Evolutionary conservation across 2,888 invertebrate species (phyloP).

Genomic region (Caenorhabditis imperialis): DNA sequence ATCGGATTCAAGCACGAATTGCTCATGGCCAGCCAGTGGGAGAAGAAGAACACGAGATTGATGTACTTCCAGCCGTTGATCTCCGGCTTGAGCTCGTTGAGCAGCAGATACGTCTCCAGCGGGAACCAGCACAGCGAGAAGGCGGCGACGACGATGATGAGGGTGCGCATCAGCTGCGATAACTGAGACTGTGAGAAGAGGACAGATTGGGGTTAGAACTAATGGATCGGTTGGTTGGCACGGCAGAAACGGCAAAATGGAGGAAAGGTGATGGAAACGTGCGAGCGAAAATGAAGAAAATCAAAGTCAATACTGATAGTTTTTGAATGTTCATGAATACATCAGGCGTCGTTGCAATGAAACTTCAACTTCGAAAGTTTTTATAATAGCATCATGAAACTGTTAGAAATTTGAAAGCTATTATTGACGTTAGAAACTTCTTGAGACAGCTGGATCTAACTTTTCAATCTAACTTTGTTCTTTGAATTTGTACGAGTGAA

Average conservation of each 20-base stretch:
- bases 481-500: too few relatives aligned
- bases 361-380: too few relatives aligned
- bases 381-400: too few relatives aligned
- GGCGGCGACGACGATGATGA: constrained; percentile 79
- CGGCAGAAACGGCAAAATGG: too few relatives aligned
- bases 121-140: constrained; percentile 81
- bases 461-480: too few relatives aligned
- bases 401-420: too few relatives aligned
- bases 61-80: constrained; percentile 84
- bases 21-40: constrained; percentile 86
- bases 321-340: too few relatives aligned
- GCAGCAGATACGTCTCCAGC: constrained; percentile 79
- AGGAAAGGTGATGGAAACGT: neutral
- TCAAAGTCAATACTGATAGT: too few relatives aligned
- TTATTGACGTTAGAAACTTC: too few relatives aligned
- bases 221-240: too few relatives aligned
- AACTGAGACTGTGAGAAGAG: constrained; percentile 31
- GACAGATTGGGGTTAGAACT: constrained; percentile 15
- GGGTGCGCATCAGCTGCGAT: constrained; percentile 75
- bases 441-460: too few relatives aligned
- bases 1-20: constrained; percentile 92
- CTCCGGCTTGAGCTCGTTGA: constrained; percentile 71
- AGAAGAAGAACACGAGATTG: constrained; percentile 89
- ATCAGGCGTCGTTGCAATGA: too few relatives aligned
- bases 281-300: constrained; percentile 2